Evolutionary conservation across 2,113 vertebrate species (phyloP), one percentile per base, ranked within the genome.

Genomic region (Anolis sagrei): DNA sequence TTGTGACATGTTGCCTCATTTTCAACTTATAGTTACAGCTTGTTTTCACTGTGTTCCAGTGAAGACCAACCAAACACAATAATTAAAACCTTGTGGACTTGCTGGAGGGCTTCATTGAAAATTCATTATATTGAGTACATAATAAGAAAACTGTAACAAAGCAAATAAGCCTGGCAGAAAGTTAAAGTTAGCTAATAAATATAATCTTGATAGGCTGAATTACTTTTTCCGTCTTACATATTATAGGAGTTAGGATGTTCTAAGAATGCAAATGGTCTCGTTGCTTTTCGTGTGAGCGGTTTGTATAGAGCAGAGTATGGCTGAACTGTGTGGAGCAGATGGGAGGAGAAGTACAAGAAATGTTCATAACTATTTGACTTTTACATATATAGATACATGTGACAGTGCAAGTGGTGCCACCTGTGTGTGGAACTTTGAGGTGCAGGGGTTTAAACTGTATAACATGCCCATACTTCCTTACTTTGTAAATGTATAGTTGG

Each of bases 1-100:
- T 93, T 89, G 88, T 89, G 89, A 92, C 62, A 88, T 88, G 89
- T 94, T 89, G 79, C 74, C 87, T 73, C 92, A 83, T 90, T 92
- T 91, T 93, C 94, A 92, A n/a, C 62, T 84, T 29, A 79, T 92
- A 89, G 91, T 93, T 94, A 89, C 81, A 90, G n/a, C 85, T 93
- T 90, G 87, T 81, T 81, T 93, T 93, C 90, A 88, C 34, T 88
- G 85, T 29, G 36, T 93, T 93, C 86, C 76, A 85, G 86, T 68
- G 34, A 87, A 90, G 70, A 84, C 89, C 83, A 92, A 92, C 86
- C 91, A 93, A 93, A 90, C 84, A 88, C 54, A 66, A 25, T 49
- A 92, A 89, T 87, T 89, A 79, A 83, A 88, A 62, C 44, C 73
- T 89, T 69, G 82, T 87, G 89, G 77, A 79, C 68, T 87, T 91